Base-by-base conservation (phyloP, 2,113 vertebrate genomes). In the Platysternon megacephalum region DNA sequence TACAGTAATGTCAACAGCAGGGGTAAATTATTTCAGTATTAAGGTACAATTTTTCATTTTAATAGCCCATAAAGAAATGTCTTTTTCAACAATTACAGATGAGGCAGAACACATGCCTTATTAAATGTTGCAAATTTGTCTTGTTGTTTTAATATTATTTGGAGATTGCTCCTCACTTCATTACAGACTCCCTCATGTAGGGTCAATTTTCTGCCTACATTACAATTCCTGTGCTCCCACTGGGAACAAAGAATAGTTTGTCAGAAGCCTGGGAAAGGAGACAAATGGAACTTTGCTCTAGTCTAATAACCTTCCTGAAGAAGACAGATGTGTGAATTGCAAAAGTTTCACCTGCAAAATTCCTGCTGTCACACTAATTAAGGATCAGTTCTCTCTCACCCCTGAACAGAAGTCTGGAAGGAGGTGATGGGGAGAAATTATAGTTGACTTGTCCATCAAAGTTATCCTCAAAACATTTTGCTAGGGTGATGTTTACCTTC, bases 261-360 rank as follows among this genome's bases (percentile, higher is more conserved):
- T 91, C 91, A 96, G 89, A 88, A 95, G 48, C 51, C 85, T 88
- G 85, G 82, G 87, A 97, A 95, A 95, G 89, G 93, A 97, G 96
- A 97, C 95, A 97, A 97, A 97, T 90, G 94, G 56, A 91, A 94
- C 93, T 85, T 32, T 95, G 89, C 90, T 97, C 79, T 12, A 93
- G 74, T 92, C 92, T 97, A 96, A 97, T 95, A 97, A 97, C 95
- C 92, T 93, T 97, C 89, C 86, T 68, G 93, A 95, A 96, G 96
- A 96, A 95, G 96, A 94, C 82, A 95, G 85, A 97, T 95, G 96
- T 92, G 92, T 92, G 95, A 96, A 97, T 92, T 95, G 93, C 96
- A 91, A 79, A 97, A 97, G 84, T 96, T 96, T 96, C 94, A 97
- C 94, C 96, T 96, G 82, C 48, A 95, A 97, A 97, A 88, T 97